Evolutionary conservation across 1,140 invertebrate genomes (phyloP), one percentile per base, ranked within the genome.

Genomic region (Micrasema longulum): DNA sequence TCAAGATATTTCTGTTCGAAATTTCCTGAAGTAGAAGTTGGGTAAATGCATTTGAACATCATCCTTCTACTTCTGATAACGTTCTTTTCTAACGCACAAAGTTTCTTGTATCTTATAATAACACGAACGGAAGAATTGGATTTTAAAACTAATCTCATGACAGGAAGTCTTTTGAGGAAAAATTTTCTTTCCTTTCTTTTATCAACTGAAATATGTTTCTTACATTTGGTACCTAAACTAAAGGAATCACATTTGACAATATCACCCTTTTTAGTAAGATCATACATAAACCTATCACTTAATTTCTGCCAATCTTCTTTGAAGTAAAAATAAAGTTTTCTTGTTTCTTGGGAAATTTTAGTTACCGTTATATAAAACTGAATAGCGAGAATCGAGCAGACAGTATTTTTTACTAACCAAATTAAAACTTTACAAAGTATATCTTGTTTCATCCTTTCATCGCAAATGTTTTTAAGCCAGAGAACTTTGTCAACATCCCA

Each of bases 341-440:
- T 82, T 65, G 84, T 80, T 78, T 85, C 81, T 10, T 76, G 53
- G 69, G 84, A 79, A n/a, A 81, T 64, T 80, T 82, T 83, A 53
- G 81, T 80, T 50, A 81, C 81, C 12, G 84, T 84, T 4, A 85
- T 79, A 78, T 82, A 83, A 77, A 84, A 85, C 47, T 81, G 83
- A 20, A 84, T 74, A 20, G 75, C 78, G 62, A 85, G 78, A 16
- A 85, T 80, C 43, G 81, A 71, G 18, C 82, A 79, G 55, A 84
- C 67, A 66, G 83, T 69, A 76, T 80, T 77, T 77, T 78, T 78
- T 2, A 80, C 68, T 48, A 85, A 74, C 81, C 83, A 85, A 43
- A 75, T 10, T 4, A 83, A 10, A 57, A 81, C 76, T 62, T 70
- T 76, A 45, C 66, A 65, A 23, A 84, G 72, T 63, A 83, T 68